Conservation (phyloP, 2,113 vertebrate genomes). For the Lophochroa leadbeateri region DNA sequence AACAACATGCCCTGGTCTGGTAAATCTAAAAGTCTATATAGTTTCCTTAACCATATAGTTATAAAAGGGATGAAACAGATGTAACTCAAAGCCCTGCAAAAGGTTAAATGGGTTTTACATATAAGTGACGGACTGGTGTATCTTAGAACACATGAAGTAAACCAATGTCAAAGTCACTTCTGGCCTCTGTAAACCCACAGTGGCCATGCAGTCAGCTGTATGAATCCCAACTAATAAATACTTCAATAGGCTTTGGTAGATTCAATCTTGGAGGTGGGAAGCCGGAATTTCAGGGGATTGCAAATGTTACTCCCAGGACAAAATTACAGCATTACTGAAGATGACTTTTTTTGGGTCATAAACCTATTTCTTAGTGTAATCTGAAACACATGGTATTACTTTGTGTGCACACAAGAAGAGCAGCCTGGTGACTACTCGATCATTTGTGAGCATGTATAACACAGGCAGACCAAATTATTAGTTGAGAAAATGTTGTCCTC, state of each 20-base stretch:
- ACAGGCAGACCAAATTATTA: neutral
- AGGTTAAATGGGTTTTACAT: neutral
- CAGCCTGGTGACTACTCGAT: neutral
- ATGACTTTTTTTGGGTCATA: neutral
- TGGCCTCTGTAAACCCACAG: neutral
- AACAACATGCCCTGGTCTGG: neutral
- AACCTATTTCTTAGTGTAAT: neutral
- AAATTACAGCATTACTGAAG: neutral
- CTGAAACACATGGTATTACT: neutral
- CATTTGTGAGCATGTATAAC: fast-evolving
- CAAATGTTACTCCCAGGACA: neutral
- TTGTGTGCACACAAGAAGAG: neutral
- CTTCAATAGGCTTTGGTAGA: neutral
- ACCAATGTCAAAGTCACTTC: neutral
- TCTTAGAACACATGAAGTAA: neutral
- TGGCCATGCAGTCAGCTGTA: neutral
- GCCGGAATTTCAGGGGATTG: neutral
- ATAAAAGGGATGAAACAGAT: neutral
- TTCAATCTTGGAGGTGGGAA: neutral
- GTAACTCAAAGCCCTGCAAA: neutral
- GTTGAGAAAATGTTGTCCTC: neutral
- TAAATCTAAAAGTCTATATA: neutral
- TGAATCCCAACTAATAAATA: neutral
- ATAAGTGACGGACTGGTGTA: neutral
- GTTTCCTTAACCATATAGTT: neutral